Percentiles rank a stretch among this genome's conserved stretches.
These are phyloP conservation scores for Cephus runcator DNA, from an alignment of 2,888 invertebrate genomes.

Conservation along the genomic window DNA sequence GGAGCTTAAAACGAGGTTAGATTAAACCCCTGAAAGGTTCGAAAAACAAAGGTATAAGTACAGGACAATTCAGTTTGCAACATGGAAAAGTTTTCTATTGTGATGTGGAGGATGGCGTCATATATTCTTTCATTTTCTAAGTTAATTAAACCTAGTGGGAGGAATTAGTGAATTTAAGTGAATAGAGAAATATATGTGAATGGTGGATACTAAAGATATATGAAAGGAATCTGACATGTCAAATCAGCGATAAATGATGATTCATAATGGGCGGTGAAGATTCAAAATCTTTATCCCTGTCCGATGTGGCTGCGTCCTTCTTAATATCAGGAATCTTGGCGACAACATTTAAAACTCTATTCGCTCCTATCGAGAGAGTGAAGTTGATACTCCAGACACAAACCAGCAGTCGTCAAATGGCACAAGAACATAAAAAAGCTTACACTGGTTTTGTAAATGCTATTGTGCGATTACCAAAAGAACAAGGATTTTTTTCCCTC, in stretches of 20 bases:
- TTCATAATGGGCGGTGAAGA: background rate
- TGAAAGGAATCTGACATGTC: background rate
- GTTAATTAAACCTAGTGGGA: background rate
- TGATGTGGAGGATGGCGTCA: background rate
- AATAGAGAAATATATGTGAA: background rate
- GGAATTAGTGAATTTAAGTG: background rate
- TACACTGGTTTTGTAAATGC: slow-evolving; percentile 23
- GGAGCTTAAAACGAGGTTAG: background rate
- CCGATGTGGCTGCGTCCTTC: slow-evolving; percentile 20
- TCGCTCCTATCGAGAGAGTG: slow-evolving; percentile 26
- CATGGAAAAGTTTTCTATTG: background rate
- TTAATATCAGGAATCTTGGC: slow-evolving; percentile 26
- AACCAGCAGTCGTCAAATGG: slow-evolving; percentile 25
- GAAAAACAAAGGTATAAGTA: background rate
- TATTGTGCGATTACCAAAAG: slow-evolving; percentile 17
- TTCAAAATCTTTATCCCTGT: background rate
- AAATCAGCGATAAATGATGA: background rate
- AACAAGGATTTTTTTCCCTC: slow-evolving; percentile 26
- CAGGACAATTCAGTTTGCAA: background rate
- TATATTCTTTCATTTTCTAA: background rate
- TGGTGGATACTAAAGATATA: background rate
- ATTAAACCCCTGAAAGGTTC: background rate
- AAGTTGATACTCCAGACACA: slow-evolving; percentile 31
- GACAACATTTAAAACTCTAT: slow-evolving; percentile 20
- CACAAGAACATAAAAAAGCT: background rate